phyloP scores from a whole-genome alignment of 2,888 invertebrate genomes.

The Synergus japonicus region DNA sequence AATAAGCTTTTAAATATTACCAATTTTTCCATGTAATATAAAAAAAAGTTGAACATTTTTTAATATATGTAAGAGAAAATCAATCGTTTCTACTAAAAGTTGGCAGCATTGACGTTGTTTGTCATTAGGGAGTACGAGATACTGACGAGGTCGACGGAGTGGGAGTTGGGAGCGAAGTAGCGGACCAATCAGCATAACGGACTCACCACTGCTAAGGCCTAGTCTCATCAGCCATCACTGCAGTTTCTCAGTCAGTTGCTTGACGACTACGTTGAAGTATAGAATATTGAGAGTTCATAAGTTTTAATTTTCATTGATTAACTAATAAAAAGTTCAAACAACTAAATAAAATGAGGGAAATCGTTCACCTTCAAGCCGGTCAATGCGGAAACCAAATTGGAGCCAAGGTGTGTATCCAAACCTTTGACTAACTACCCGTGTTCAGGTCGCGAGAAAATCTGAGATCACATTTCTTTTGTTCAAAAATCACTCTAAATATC shows the following conservation, averaged over 20 bases:
- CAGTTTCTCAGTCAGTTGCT: background rate
- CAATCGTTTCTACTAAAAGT: no score
- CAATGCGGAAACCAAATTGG: constrained; percentile 98
- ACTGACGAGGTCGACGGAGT: no score
- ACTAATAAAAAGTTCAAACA: background rate
- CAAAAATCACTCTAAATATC: background rate
- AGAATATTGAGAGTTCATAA: background rate
- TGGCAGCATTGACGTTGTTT: no score
- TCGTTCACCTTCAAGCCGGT: constrained; percentile 96
- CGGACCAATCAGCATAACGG: no score
- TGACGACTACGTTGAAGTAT: background rate
- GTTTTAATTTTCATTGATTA: background rate
- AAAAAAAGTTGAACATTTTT: no score
- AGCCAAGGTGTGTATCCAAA: constrained; percentile 84
- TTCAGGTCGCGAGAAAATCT: background rate
- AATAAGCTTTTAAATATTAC: no score
- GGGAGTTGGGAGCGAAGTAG: no score
- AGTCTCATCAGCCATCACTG: no score
- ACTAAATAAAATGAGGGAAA: constrained; percentile 88
- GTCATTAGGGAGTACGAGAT: no score
- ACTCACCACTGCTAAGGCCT: no score
- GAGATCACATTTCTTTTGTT: background rate
- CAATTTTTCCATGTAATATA: no score
- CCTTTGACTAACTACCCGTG: background rate
- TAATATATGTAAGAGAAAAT: no score